A percentile compares a stretch with the other conserved stretches of the same genome.
These are phyloP conservation scores for Callyntrura sp. DNA, from an alignment of 2,888 invertebrate genomes.

Conservation along the genomic window DNA sequence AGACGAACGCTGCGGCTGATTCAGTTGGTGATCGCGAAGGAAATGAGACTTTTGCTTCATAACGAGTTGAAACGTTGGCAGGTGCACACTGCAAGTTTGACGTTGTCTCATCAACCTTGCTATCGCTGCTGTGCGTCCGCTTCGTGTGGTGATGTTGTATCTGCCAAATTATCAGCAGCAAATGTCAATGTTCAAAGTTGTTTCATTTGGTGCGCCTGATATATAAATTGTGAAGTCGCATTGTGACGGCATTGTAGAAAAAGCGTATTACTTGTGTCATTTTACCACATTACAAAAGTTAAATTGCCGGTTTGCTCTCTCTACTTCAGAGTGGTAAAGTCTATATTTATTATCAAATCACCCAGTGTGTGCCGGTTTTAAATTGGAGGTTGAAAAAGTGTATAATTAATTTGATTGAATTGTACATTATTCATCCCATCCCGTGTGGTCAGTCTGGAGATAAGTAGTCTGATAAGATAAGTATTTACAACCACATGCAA, in stretches of 20 bases:
- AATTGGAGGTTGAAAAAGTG: not conserved
- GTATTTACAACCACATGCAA: not conserved
- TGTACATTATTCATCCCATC: too few relatives aligned
- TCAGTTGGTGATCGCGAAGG: constrained; percentile 60
- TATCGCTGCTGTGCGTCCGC: not conserved
- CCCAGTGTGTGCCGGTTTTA: not conserved
- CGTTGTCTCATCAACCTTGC: constrained; percentile 42
- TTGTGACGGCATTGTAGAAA: not conserved
- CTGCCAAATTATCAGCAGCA: constrained; percentile 40
- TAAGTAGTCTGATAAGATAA: too few relatives aligned
- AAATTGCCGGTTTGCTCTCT: too few relatives aligned
- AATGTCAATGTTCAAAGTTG: constrained; percentile 24
- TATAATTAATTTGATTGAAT: not conserved
- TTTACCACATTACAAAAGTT: too few relatives aligned
- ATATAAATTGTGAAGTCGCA: not conserved
- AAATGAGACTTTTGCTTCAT: constrained; percentile 74
- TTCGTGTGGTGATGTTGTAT: not conserved
- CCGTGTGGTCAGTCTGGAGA: too few relatives aligned
- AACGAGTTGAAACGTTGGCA: constrained; percentile 72
- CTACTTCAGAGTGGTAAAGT: not conserved
- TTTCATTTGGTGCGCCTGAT: not conserved
- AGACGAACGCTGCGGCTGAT: constrained; percentile 29
- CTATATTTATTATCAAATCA: not conserved
- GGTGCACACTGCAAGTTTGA: constrained; percentile 70
- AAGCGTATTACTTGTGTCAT: too few relatives aligned